Conservation (phyloP, 1,140 invertebrate genomes). For the Trichonephila inaurata region DNA sequence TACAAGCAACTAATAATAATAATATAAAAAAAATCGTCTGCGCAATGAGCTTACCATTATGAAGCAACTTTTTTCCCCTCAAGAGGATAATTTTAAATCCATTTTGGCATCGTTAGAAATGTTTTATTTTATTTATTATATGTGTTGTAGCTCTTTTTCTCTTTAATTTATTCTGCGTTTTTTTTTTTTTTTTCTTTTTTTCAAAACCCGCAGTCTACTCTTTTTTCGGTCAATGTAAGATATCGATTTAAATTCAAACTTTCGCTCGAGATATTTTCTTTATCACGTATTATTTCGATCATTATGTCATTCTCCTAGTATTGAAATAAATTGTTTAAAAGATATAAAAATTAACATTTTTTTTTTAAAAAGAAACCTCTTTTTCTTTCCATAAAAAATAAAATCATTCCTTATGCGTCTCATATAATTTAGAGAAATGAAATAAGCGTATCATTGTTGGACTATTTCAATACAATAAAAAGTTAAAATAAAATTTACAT, state of each 20-base stretch:
- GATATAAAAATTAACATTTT: background rate
- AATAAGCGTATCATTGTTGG: no score
- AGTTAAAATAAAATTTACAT: no score
- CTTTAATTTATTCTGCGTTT: background rate
- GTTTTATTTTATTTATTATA: conserved; percentile 28
- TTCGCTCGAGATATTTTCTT: background rate
- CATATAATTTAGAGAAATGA: no score
- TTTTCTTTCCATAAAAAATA: background rate
- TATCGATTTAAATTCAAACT: conserved; percentile 40
- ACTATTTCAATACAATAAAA: no score
- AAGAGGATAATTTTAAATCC: conserved; percentile 59
- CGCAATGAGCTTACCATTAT: conserved; percentile 34
- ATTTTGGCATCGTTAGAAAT: conserved; percentile 55
- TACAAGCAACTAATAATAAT: background rate
- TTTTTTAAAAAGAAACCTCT: background rate
- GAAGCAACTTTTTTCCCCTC: conserved; percentile 21
- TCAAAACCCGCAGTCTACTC: background rate
- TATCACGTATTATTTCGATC: background rate
- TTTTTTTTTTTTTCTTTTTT: background rate
- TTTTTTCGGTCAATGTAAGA: background rate
- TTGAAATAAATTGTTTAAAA: background rate
- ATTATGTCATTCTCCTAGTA: background rate
- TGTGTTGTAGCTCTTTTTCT: background rate
- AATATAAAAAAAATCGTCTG: background rate
- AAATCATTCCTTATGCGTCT: background rate